phyloP scores from a whole-genome alignment of 2,888 invertebrate species.

The Pandemis cinnamomeana region DNA sequence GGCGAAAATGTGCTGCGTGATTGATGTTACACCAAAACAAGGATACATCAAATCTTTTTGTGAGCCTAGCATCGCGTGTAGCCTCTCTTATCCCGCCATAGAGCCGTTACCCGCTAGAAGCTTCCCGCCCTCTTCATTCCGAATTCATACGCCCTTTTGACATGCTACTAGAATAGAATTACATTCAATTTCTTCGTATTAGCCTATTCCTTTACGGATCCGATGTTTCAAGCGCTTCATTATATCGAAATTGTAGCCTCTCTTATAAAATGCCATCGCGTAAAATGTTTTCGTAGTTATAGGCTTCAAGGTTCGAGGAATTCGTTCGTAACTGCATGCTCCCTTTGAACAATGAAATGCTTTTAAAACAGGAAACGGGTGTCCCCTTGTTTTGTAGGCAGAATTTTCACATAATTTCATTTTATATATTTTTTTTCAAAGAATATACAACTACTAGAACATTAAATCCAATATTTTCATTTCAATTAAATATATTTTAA shows the following conservation, averaged over 20 bases:
- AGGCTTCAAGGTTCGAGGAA: neutral
- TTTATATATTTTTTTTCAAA: too few relatives aligned
- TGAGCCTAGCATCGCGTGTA: conserved; percentile 56
- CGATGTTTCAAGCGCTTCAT: conserved; percentile 1
- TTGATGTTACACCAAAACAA: conserved; percentile 71
- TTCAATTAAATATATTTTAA: too few relatives aligned
- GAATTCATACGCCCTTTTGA: conserved; percentile 35
- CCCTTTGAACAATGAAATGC: conserved; percentile 81
- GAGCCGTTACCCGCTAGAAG: conserved; percentile 45
- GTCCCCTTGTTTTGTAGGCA: too few relatives aligned
- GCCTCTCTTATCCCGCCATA: conserved; percentile 50
- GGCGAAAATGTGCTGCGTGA: conserved; percentile 67
- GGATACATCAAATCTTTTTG: conserved; percentile 70
- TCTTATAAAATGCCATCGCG: conserved; percentile 42
- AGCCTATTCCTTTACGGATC: conserved; percentile 14
- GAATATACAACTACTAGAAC: too few relatives aligned
- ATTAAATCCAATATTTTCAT: too few relatives aligned
- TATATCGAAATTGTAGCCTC: conserved; percentile 5
- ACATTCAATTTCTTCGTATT: conserved; percentile 27
- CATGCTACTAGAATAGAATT: conserved; percentile 26
- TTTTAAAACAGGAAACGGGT: conserved; percentile 74
- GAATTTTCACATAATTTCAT: too few relatives aligned
- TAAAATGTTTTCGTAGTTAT: conserved; percentile 59
- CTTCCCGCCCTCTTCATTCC: conserved; percentile 29
- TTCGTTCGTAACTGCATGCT: conserved; percentile 57